A percentile compares a stretch with the other conserved stretches of the same genome.
These are phyloP conservation scores for Parauchenoglanis ngamensis DNA, from an alignment of 2,797 vertebrate species.

Conservation along the genomic window DNA sequence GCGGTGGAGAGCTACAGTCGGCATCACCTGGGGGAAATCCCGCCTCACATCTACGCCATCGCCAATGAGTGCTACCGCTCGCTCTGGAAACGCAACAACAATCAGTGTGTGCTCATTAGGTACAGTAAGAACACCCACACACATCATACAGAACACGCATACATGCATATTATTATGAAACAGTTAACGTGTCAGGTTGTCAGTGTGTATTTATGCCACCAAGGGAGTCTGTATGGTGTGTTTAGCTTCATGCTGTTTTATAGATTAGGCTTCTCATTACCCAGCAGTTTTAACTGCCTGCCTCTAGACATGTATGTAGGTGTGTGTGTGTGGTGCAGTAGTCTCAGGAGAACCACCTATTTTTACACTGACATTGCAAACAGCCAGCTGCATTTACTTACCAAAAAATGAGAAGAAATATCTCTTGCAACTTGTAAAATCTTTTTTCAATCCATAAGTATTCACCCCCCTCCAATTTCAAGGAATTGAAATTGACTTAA, in stretches of 20 bases:
- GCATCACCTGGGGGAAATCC: conserved; percentile 86
- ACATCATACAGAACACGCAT: conserved; percentile 11
- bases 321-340: conserved; percentile 12
- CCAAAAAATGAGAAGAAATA: not conserved
- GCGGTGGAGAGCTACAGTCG: conserved; percentile 84
- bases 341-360: not conserved
- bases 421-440: not conserved
- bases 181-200: conserved; percentile 9
- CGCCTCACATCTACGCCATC: conserved; percentile 92
- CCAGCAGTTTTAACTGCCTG: conserved; percentile 22
- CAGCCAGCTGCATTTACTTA: not conserved
- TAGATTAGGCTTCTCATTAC: conserved; percentile 31
- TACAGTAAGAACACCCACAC: conserved; percentile 54
- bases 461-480: not conserved
- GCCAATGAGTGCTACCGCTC: conserved; percentile 96
- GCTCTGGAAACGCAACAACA: conserved; percentile 90
- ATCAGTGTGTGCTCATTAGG: conserved; percentile 98
- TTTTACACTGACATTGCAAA: not conserved
- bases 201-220: conserved; percentile 10
- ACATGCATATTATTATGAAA: conserved; percentile 20
- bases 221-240: conserved; percentile 9
- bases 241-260: conserved; percentile 42
- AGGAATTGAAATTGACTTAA: not conserved
- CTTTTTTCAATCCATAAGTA: not conserved
- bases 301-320: conserved; percentile 5